Base-by-base conservation (phyloP, 1,140 invertebrate species). In the Bradysia coprophila region DNA sequence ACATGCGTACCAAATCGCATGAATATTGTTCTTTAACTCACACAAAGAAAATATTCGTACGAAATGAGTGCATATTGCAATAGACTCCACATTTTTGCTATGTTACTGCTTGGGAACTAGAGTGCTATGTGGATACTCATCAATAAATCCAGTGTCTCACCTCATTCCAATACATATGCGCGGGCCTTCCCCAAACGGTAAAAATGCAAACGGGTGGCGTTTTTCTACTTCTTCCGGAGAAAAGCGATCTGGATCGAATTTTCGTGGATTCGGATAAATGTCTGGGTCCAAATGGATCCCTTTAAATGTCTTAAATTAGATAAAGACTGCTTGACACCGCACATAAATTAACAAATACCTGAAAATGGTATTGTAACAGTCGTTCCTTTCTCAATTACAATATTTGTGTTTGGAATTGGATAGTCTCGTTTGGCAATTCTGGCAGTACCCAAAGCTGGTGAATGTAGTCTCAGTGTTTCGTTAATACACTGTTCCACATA, bases 171-270 rank as follows among this genome's bases (percentile, higher is more conserved):
- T 78, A 54, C 79, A 82, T 57, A 77, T 78, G 32, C 79, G 67
- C 0, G 73, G 71, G 3, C 80, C 79, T 31, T 72, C 71, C 1
- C 78, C 78, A 52, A 85, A 86, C 4, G 79, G 72, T 28, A 84
- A 52, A 53, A 69, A 82, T 2, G 64, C 39, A 51, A 71, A 70
- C 0, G 56, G 64, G 32, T 64, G 65, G 44, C 72, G 57, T 8
- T 55, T 51, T 22, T 56, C 56, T 4, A 61, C 51, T 36, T 61
- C 57, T 40, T 72, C 66, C 1, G 61, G 51, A 31, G 57, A 54
- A 44, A 77, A 79, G 41, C 76, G 56, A 38, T 78, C 72, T 0
- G 76, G 75, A 46, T 64, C 58, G 48, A 75, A 77, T 8, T 53
- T 49, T 6, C 67, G 46, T 0, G 76, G 75, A 13, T 74, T 55